Base-by-base conservation (phyloP, 2,113 vertebrate species). In the Dasyurus viverrinus region DNA sequence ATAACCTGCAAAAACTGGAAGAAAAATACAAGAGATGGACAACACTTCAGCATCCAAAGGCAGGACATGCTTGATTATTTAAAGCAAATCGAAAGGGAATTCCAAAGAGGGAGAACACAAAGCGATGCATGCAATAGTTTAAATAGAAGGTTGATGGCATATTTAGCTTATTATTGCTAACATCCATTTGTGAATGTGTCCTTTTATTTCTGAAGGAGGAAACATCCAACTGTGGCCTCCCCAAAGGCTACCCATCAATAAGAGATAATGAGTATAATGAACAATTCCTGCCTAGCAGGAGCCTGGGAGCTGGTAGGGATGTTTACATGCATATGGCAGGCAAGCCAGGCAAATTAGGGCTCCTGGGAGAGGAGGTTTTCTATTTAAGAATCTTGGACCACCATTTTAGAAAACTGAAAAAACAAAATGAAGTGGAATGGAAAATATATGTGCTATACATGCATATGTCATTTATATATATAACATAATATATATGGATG, bases 161-260 rank as follows among this genome's bases (percentile, higher is more conserved):
- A 95, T 93, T 95, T 95, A 92, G 93, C 52, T 95, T 95, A 97
- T 96, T 97, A 97, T 93, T 90, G 52, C 94, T 57, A 96, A 95
- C 94, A 53, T 48, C 95, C 96, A 94, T 91, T 91, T 95, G 94
- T 90, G 54, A 93, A 92, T 92, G 3, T 94, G 90, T 46, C 53
- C 90, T 98, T 96, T 96, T 89, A 89, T 96, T 97, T 97, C 96
- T 89, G 89, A 89, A 68, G 93, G 94, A 47, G 27, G 53, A 96
- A 96, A 84, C 52, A 92, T 89, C 95, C 96, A 90, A 95, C 97
- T 96, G 95, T 91, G 96, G 92, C 47, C 55, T 89, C 96, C 92
- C 96, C 84, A 92, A 89, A 93, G 95, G 93, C 53, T 89, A 96
- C 95, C 53, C 48, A 89, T 36, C 92, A 93, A 94, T 57, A 92